Evolutionary conservation across 2,113 vertebrate species (phyloP).

Genomic region (Nibea albiflora): DNA sequence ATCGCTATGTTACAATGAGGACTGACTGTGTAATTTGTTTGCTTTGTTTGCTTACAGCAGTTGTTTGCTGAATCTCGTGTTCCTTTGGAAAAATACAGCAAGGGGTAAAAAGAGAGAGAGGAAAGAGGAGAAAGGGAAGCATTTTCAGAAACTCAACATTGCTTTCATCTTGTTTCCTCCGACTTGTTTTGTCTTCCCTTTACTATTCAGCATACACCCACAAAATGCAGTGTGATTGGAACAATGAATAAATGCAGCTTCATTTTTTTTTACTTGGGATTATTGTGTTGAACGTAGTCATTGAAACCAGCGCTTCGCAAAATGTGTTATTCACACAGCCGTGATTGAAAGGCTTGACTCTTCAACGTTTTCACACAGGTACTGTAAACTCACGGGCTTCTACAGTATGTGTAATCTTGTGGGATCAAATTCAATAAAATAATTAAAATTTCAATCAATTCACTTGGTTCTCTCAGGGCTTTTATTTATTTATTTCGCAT

Average conservation of each 20-base stretch:
- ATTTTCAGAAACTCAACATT: slow-evolving; percentile 48
- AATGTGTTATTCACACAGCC: slow-evolving; percentile 30
- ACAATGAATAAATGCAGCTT: slow-evolving; percentile 50
- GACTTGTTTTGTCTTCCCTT: slow-evolving; percentile 40
- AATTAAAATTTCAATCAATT: slow-evolving; percentile 41
- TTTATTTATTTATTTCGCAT: not conserved
- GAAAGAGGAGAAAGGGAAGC: slow-evolving; percentile 25
- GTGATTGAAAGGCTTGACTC: slow-evolving; percentile 27
- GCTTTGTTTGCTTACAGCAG: slow-evolving; percentile 77
- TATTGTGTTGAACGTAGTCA: slow-evolving; percentile 21
- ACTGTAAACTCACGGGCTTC: not conserved
- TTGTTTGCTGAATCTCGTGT: slow-evolving; percentile 71
- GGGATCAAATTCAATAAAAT: slow-evolving; percentile 37
- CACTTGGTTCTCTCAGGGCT: not conserved
- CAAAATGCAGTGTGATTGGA: slow-evolving; percentile 42
- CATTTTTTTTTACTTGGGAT: slow-evolving; percentile 23
- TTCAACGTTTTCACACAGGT: not conserved
- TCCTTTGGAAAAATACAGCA: slow-evolving; percentile 52
- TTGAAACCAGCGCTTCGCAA: slow-evolving; percentile 7
- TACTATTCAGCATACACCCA: slow-evolving; percentile 21
- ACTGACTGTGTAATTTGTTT: slow-evolving; percentile 76
- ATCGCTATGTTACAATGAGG: slow-evolving; percentile 63
- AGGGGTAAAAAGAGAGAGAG: not conserved
- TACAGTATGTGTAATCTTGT: not conserved
- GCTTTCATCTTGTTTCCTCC: slow-evolving; percentile 50